Percentiles rank a stretch among this genome's conserved stretches.
phyloP scores from a whole-genome alignment of 2,888 invertebrate species.

The Tortrix viridana region DNA sequence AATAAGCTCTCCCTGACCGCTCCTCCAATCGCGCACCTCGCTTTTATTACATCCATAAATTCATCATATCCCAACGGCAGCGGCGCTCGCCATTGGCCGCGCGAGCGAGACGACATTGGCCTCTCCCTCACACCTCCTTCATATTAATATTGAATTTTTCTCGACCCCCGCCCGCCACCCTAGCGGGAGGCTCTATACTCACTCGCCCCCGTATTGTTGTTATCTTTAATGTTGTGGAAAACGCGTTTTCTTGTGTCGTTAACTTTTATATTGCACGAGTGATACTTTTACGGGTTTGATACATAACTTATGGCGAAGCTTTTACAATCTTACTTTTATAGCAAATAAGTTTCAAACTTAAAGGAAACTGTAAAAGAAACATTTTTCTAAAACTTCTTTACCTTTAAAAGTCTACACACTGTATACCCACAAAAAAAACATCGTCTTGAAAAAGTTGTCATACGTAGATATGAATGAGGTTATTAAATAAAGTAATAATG shows the following conservation, averaged over 20 bases:
- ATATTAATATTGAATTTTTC: conserved; percentile 93
- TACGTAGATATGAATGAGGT: too few species aligned
- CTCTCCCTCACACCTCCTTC: conserved; percentile 87
- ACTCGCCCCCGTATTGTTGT: conserved; percentile 84
- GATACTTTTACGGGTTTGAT: conserved; percentile 82
- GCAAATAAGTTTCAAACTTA: conserved; percentile 30
- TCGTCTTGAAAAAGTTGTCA: too few species aligned
- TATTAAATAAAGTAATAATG: too few species aligned
- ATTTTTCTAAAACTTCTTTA: neutral
- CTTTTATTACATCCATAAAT: conserved; percentile 94
- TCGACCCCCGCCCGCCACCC: conserved; percentile 84
- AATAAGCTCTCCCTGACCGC: conserved; percentile 81
- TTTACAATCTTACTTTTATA: conserved; percentile 40
- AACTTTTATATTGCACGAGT: conserved; percentile 85
- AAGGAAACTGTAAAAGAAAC: neutral
- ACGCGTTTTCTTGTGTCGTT: conserved; percentile 85
- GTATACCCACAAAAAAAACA: too few species aligned
- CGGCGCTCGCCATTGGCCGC: conserved; percentile 83
- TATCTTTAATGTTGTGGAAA: conserved; percentile 85
- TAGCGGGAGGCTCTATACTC: conserved; percentile 83
- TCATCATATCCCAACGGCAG: conserved; percentile 87
- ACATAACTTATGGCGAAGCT: conserved; percentile 71
- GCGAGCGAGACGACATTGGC: conserved; percentile 76
- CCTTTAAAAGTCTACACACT: too few species aligned
- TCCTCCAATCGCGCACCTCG: conserved; percentile 87